A percentile compares a stretch with the other conserved stretches of the same genome.
phyloP scores from a whole-genome alignment of 2,888 invertebrate species.

The Alviniconcha strummeri region DNA sequence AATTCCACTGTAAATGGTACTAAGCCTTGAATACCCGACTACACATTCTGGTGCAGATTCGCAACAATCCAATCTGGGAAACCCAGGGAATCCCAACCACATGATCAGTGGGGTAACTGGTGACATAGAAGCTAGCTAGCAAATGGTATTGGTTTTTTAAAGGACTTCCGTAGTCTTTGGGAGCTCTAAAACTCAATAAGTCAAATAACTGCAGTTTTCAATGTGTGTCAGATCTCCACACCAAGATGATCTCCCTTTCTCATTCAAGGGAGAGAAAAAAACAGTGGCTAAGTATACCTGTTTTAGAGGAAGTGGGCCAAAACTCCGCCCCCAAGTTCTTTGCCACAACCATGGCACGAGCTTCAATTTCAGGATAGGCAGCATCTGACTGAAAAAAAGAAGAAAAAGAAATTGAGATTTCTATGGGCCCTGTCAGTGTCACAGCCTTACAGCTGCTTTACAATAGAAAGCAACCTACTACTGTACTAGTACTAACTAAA shows the following conservation, averaged over 20 bases:
- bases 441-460: not conserved
- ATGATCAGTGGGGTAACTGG: not conserved
- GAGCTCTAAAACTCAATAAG: not conserved
- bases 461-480: not conserved
- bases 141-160: too few species aligned
- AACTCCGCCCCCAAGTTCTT: slow-evolving; percentile 82
- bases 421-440: not conserved
- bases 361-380: slow-evolving; percentile 60
- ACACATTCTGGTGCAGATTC: not conserved
- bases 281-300: slow-evolving; percentile 65
- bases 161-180: too few species aligned
- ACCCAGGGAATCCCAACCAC: not conserved
- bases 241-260: too few species aligned
- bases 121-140: not conserved
- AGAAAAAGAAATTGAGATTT: not conserved
- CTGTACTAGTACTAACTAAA: not conserved
- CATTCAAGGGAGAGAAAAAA: too few species aligned
- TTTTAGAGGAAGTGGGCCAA: slow-evolving; percentile 85
- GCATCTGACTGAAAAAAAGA: slow-evolving; percentile 54
- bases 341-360: slow-evolving; percentile 74
- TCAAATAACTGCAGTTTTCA: not conserved
- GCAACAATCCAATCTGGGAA: not conserved
- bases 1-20: not conserved
- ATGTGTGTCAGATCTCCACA: not conserved
- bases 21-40: not conserved